Percentiles rank a stretch among this genome's conserved stretches.
These are phyloP conservation scores for Berghia stephanieae DNA, from an alignment of 1,140 invertebrate species.

Conservation along the genomic window DNA sequence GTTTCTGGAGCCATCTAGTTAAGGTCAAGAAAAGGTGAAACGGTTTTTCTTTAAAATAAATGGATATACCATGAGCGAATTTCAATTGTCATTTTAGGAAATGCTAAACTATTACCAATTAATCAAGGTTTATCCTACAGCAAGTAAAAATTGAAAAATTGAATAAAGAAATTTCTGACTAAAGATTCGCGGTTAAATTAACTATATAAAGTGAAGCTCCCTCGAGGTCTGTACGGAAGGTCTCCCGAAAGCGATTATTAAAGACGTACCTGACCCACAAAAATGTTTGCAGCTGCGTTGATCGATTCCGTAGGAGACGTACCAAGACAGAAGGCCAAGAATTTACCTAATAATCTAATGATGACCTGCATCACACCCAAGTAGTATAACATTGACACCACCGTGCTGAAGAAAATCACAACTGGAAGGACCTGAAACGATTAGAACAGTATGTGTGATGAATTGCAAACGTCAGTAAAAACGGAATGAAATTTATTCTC, in stretches of 20 bases:
- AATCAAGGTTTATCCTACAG: background rate
- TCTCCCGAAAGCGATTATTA: background rate
- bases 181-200: no score
- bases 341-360: constrained; percentile 44
- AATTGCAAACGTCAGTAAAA: background rate
- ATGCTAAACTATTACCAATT: background rate
- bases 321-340: constrained; percentile 55
- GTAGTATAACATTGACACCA: constrained; percentile 63
- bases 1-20: no score
- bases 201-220: no score
- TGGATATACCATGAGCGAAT: background rate
- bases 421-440: constrained; percentile 61
- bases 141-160: background rate
- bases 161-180: background rate
- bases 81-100: background rate
- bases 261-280: constrained; percentile 61
- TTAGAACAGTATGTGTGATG: background rate
- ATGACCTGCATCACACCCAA: constrained; percentile 63
- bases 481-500: background rate
- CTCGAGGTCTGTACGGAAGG: no score
- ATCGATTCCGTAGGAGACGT: constrained; percentile 63
- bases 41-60: no score
- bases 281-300: constrained; percentile 65
- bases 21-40: no score
- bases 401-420: constrained; percentile 62